Evolutionary conservation across 2,113 vertebrate genomes (phyloP).

Genomic region (Poeciliopsis retropinna): DNA sequence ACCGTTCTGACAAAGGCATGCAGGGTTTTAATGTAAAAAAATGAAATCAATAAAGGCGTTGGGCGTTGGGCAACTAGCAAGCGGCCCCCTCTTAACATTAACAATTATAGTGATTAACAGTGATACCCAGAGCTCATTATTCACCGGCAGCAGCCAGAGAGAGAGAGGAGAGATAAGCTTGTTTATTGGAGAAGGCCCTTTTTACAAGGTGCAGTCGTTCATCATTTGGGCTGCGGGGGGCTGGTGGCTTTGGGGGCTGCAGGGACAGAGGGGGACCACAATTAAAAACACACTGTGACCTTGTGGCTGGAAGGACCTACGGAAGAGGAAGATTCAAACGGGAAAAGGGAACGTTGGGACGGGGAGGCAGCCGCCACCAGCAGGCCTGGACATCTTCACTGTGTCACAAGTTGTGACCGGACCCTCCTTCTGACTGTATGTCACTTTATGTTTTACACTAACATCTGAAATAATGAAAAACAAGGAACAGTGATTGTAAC

Average conservation of each 20-base stretch:
- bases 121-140: conserved; percentile 91
- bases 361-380: background rate
- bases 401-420: background rate
- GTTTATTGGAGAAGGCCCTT: conserved; percentile 88
- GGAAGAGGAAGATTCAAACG: conserved; percentile 43
- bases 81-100: conserved; percentile 87
- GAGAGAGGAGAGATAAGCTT: conserved; percentile 87
- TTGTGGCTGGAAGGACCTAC: conserved; percentile 83
- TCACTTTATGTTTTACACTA: too few species aligned
- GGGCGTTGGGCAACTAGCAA: conserved; percentile 82
- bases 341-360: conserved; percentile 12
- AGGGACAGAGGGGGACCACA: conserved; percentile 79
- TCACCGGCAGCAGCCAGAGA: conserved; percentile 79
- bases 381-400: background rate
- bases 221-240: conserved; percentile 70
- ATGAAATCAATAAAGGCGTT: conserved; percentile 87
- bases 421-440: too few species aligned
- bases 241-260: conserved; percentile 16
- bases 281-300: conserved; percentile 93
- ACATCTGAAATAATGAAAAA: too few species aligned
- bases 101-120: conserved; percentile 93
- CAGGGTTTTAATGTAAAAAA: conserved; percentile 85
- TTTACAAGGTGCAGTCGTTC: conserved; percentile 77
- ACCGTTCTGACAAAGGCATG: conserved; percentile 76
- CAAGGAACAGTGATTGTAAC: too few species aligned